A percentile compares a stretch with the other conserved stretches of the same genome.
Conservation (phyloP, 2,797 vertebrate genomes). For the Lagorchestes hirsutus region DNA sequence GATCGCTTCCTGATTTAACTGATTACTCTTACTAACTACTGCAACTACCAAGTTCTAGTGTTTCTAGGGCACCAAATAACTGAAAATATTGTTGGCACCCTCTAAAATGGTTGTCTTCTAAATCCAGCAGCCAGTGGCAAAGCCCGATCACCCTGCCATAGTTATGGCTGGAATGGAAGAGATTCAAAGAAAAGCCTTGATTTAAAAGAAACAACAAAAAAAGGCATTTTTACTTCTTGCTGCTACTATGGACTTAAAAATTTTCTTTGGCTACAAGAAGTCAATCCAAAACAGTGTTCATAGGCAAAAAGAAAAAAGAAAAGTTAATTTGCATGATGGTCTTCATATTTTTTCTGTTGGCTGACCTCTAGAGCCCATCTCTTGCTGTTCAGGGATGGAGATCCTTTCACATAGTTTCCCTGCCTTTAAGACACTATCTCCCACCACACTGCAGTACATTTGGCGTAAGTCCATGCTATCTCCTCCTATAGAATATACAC, state of each 20-base stretch:
- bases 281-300: not conserved
- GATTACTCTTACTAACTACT: not conserved
- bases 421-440: not conserved
- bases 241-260: not conserved
- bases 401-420: not conserved
- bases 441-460: not conserved
- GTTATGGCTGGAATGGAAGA: not conserved
- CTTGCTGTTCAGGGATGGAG: not conserved
- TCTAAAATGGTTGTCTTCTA: not conserved
- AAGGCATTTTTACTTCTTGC: not conserved
- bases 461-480: not conserved
- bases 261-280: not conserved
- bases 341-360: not conserved
- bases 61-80: not conserved
- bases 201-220: not conserved
- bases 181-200: not conserved
- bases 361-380: not conserved
- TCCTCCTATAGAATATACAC: not conserved
- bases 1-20: not conserved
- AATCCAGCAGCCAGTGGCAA: not conserved
- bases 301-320: not conserved
- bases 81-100: not conserved
- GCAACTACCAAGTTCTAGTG: not conserved
- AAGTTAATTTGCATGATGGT: not conserved
- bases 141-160: not conserved